Evolutionary conservation across 2,888 invertebrate species (phyloP), one percentile per base, ranked within the genome.

Genomic region (Odontocolon sp.): DNA sequence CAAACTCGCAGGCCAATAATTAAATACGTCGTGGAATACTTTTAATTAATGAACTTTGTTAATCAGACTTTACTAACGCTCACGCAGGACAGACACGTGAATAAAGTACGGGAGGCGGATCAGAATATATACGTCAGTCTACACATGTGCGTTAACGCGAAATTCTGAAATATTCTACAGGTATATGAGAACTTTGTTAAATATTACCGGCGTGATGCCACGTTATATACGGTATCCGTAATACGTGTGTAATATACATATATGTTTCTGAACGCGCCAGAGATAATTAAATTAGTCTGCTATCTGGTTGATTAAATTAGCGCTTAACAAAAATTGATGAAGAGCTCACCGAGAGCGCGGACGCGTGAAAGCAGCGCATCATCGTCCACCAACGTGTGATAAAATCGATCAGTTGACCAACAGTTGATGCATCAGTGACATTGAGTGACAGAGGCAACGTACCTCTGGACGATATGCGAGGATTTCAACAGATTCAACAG

Each of bases 321-420:
- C 45, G 59, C 36, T 67, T 76, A 70, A 76, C 66, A 70, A 70
- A 76, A 76, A 76, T 76, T 70, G 66, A 76, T 76, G 70, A 70
- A 76, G 59, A 71, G 71, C 50, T 6, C 5, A 2, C 26, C 11
- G 8, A 50, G 23, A 26, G 50, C 50, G 2, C n/a, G 5, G 11
- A 14, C 26, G 21, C 42, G 16, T 1, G 52, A 52, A 52, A 52
- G 9, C 47, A 47, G 31, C 36, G 38, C 9, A 50, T 50, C 50
- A 36, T 64, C 64, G 47, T 11, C 26, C 38, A 8, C 23, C 47
- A 33, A 59, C 36, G 26, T 36, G 45, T 38, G 47, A 54, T 33
- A 57, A 14, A 56, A 74, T 74, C 74, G 56, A 74, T 74, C 68
- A 40, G 68, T 74, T 50, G 68, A 11, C 56, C 68, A 50, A 16